phyloP scores from a whole-genome alignment of 2,113 vertebrate species.

The Hippocampus mohnikei region DNA sequence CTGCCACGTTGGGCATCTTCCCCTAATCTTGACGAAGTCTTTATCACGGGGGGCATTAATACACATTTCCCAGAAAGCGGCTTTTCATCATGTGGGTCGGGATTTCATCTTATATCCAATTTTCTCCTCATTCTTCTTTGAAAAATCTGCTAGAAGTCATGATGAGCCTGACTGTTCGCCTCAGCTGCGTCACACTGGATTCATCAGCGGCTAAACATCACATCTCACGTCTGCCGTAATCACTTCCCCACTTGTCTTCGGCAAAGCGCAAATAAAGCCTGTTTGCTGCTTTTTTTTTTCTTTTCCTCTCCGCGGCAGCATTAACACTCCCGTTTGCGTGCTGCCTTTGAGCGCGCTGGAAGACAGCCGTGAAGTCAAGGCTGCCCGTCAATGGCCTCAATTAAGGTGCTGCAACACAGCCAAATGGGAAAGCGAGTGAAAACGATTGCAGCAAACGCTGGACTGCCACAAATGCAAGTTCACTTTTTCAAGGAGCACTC shows the following conservation, averaged over 20 bases:
- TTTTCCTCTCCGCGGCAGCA: conserved; percentile 27
- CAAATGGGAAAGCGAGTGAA: neutral
- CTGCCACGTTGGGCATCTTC: conserved; percentile 27
- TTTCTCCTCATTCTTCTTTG: conserved; percentile 43
- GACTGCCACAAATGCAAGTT: conserved; percentile 9
- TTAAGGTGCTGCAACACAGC: neutral
- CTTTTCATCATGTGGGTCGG: conserved; percentile 50
- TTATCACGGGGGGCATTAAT: conserved; percentile 43
- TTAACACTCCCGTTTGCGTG: conserved; percentile 49
- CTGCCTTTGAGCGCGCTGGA: conserved; percentile 22
- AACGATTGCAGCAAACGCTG: conserved; percentile 23
- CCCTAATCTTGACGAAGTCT: conserved; percentile 42
- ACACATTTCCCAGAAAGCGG: conserved; percentile 53
- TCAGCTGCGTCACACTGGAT: conserved; percentile 66
- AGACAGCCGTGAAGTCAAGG: conserved; percentile 7
- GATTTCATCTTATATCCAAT: conserved; percentile 53
- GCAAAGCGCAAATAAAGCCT: conserved; percentile 61
- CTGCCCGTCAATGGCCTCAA: neutral
- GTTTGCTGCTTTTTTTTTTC: conserved; percentile 45
- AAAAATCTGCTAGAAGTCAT: conserved; percentile 37
- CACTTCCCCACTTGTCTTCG: conserved; percentile 58
- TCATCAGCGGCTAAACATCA: conserved; percentile 67
- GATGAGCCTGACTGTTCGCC: conserved; percentile 53
- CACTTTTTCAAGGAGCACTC: neutral
- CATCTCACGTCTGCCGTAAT: conserved; percentile 63